These are phyloP conservation scores for Drosophila nigritarsus DNA, from an alignment of 2,888 invertebrate genomes.

Conservation along the genomic window DNA sequence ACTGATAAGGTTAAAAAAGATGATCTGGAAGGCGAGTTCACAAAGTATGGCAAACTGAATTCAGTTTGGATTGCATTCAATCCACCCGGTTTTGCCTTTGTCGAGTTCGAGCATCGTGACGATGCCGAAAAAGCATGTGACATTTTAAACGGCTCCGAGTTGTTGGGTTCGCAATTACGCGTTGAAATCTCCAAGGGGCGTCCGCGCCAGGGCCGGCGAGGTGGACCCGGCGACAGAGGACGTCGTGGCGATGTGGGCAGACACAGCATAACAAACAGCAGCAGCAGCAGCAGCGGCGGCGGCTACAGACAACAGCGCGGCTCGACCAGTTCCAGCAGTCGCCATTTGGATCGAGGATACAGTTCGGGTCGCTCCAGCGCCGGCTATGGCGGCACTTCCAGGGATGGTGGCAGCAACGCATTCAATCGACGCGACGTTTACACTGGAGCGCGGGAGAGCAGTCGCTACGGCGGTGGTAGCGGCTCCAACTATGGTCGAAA, in stretches of 20 bases:
- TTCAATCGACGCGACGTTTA: constrained; percentile 81
- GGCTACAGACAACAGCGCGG: constrained; percentile 86
- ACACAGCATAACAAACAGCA: constrained; percentile 85
- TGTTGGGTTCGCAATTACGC: constrained; percentile 93
- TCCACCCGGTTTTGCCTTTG: constrained; percentile 97
- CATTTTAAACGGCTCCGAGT: constrained; percentile 94
- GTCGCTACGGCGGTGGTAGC: constrained; percentile 83
- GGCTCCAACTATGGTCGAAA: constrained; percentile 86
- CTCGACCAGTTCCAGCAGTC: constrained; percentile 80
- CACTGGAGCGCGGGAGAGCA: constrained; percentile 73
- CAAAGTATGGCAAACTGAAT: constrained; percentile 95
- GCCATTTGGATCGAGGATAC: constrained; percentile 76
- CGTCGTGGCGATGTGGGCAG: constrained; percentile 86
- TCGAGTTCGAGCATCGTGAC: constrained; percentile 94
- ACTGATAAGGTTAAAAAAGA: constrained; percentile 96
- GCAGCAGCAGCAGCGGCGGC: constrained; percentile 81
- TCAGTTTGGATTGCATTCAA: constrained; percentile 97
- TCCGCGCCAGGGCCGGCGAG: constrained; percentile 89
- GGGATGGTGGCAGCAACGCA: constrained; percentile 83
- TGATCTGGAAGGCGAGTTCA: constrained; percentile 95
- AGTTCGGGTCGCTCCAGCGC: constrained; percentile 83
- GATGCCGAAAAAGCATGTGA: constrained; percentile 95
- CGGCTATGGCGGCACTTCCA: constrained; percentile 63
- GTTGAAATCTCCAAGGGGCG: constrained; percentile 95
- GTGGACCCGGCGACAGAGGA: constrained; percentile 85